Evolutionary conservation across 35 echinoderm and acorn worm species (phyloP), one percentile per base, ranked within the genome.

Genomic region (Apostichopus japonicus): DNA sequence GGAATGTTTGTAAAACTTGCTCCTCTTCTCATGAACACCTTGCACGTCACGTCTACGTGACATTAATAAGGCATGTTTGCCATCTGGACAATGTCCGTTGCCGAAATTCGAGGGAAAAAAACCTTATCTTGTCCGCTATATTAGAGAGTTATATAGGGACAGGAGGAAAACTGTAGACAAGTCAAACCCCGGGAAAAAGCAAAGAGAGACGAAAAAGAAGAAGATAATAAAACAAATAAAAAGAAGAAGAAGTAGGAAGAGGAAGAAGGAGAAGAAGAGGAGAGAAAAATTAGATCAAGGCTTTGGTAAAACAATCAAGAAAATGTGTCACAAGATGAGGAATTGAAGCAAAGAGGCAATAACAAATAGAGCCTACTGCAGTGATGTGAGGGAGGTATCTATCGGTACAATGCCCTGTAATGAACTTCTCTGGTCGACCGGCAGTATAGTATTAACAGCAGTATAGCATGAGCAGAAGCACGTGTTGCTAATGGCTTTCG

Each of bases 401-500:
- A 83, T 53, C 55, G 80, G 80, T 83, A 72, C 86, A 88, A 88
- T 88, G 65, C 21, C 86, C 86, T 88, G 65, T 88, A 56, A 67
- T 88, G 86, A 88, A 88, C 86, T 72, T 88, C 86, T 63, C 65
- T 27, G n/a, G 22, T 55, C 10, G 24, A 52, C 33, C 33, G 78
- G 22, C 63, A 67, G 79, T 80, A 51, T 80, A 44, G 33, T 44
- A 44, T 44, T 44, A 44, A 44, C 33, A 44, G 33, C 33, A 44
- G 33, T 44, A 44, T 44, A 4, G 33, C 33, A 44, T n/a, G n/a
- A n/a, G 33, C 33, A 44, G 33, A 14, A 75, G 17, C 71, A 83
- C 80, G 80, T 83, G 86, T 27, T 88, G 86, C 65, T 88, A 88
- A 88, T 88, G 86, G 86, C 86, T 63, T 72, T 88, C 86, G 55